These are phyloP conservation scores for Phataginus tricuspis DNA, from an alignment of 2,797 vertebrate species.

Conservation along the genomic window DNA sequence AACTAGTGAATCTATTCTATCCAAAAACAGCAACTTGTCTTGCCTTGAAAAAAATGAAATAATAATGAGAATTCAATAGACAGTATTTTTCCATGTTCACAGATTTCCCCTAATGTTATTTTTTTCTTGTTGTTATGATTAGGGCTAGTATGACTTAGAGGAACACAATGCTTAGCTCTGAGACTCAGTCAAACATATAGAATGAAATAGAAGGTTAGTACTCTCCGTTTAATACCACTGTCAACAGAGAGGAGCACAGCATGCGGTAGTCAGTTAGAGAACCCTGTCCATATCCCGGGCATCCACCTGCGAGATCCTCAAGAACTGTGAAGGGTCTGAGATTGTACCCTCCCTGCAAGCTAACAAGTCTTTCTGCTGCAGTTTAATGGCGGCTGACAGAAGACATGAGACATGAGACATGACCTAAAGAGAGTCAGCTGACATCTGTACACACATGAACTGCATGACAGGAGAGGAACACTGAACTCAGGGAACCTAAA, in stretches of 20 bases:
- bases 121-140: not conserved
- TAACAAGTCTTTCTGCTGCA: conserved; percentile 6
- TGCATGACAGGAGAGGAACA: not conserved
- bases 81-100: not conserved
- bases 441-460: not conserved
- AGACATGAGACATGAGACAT: not conserved
- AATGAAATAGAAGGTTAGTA: not conserved
- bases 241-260: not conserved
- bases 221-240: not conserved
- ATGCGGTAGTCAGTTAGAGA: not conserved
- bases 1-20: not conserved
- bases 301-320: not conserved
- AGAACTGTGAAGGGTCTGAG: not conserved
- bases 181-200: not conserved
- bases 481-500: not conserved
- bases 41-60: conserved; percentile 25
- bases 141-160: not conserved
- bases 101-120: not conserved
- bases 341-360: not conserved
- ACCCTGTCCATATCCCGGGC: not conserved
- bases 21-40: not conserved
- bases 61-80: not conserved
- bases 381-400: not conserved
- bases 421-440: not conserved
- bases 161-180: not conserved